Evolutionary conservation across 2,113 vertebrate species (phyloP).

Genomic region (Cranoglanis bouderius): DNA sequence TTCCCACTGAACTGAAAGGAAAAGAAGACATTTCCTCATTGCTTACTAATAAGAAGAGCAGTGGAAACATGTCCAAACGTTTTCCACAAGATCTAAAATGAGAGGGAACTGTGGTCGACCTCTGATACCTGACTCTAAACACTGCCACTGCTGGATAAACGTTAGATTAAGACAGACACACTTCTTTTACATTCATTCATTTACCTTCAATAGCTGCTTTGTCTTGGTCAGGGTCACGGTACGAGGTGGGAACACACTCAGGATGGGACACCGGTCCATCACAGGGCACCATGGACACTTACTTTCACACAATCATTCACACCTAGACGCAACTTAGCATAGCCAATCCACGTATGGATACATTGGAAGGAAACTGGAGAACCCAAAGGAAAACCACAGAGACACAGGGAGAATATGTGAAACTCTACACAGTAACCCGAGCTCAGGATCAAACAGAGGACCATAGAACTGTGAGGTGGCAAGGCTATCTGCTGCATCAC

Average conservation of each 20-base stretch:
- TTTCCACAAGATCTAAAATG: conserved; percentile 15
- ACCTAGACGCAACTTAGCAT: background rate
- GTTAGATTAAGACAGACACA: background rate
- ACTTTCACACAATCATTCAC: background rate
- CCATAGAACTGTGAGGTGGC: background rate
- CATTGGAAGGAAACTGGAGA: background rate
- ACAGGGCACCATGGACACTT: background rate
- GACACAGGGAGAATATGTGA: background rate
- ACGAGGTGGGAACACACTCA: background rate
- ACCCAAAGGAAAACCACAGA: background rate
- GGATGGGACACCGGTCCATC: background rate
- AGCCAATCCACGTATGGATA: background rate
- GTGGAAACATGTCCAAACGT: background rate
- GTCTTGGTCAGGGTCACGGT: background rate
- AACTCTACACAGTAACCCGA: background rate
- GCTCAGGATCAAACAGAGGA: background rate
- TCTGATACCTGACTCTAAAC: background rate
- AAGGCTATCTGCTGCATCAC: background rate
- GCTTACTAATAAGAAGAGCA: background rate
- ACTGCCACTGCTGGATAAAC: background rate
- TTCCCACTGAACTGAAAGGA: conserved; percentile 38
- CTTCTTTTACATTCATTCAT: background rate
- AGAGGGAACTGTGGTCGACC: background rate
- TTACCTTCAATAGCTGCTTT: background rate
- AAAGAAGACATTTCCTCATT: conserved; percentile 7